phyloP scores from a whole-genome alignment of 35 echinoderm and acorn worm genomes.

The Strongylocentrotus purpuratus region DNA sequence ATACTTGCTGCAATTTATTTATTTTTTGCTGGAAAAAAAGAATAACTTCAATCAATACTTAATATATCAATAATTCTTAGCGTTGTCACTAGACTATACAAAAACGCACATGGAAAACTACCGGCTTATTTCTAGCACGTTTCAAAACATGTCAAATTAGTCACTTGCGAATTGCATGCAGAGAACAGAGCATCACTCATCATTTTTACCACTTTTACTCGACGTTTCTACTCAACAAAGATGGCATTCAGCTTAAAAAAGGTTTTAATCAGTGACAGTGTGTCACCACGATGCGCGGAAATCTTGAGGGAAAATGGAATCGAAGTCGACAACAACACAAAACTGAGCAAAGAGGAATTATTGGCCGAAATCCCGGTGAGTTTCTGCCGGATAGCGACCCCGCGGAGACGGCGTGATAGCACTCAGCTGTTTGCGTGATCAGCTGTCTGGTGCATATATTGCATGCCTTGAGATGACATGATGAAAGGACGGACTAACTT shows the following conservation, averaged over 20 bases:
- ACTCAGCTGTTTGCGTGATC: background rate
- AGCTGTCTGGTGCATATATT: background rate
- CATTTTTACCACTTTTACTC: background rate
- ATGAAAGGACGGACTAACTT: too few species aligned
- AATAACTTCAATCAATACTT: background rate
- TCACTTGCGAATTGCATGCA: background rate
- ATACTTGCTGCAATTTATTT: too few species aligned
- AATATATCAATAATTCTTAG: background rate
- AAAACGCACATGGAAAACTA: background rate
- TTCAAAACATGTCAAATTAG: background rate
- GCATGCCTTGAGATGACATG: too few species aligned
- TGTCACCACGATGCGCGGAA: constrained; percentile 75
- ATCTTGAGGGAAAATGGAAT: constrained; percentile 84
- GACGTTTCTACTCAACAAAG: constrained; percentile 21
- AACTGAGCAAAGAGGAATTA: constrained; percentile 83
- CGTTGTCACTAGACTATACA: background rate
- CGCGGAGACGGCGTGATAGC: background rate
- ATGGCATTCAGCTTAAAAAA: constrained; percentile 84
- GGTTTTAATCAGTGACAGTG: constrained; percentile 80
- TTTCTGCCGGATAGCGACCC: background rate
- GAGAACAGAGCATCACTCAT: background rate
- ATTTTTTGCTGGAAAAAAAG: too few species aligned
- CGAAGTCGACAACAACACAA: constrained; percentile 77
- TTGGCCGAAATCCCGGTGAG: constrained; percentile 94
- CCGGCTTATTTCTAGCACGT: background rate